These are phyloP conservation scores for Neria commutata DNA, from an alignment of 2,888 invertebrate genomes.

Conservation along the genomic window DNA sequence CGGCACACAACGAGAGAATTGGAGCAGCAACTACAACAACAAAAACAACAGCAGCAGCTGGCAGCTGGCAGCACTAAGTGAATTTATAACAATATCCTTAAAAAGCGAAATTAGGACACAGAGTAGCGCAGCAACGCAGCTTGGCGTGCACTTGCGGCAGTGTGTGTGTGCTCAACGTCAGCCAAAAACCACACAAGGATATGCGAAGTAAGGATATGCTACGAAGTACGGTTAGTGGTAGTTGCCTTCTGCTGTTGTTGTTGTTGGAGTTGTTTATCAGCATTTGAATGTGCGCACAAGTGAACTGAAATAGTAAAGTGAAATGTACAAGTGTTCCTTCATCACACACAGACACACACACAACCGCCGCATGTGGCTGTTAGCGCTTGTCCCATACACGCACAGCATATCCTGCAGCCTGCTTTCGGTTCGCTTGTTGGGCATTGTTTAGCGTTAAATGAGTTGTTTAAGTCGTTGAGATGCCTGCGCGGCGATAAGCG, in stretches of 20 bases:
- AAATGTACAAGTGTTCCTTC: no score
- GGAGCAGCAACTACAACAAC: background rate
- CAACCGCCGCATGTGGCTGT: no score
- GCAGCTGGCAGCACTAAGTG: background rate
- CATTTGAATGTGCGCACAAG: background rate
- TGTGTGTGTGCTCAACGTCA: no score
- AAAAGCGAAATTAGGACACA: slow-evolving; percentile 19
- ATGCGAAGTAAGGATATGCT: background rate
- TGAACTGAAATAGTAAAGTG: no score
- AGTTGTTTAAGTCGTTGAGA: slow-evolving; percentile 50
- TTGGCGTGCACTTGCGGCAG: background rate
- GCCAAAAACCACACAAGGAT: background rate
- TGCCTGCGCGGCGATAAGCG: slow-evolving; percentile 43
- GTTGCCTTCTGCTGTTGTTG: no score
- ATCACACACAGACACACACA: no score
- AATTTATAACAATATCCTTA: background rate
- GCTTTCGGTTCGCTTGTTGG: slow-evolving; percentile 9
- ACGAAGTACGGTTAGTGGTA: background rate
- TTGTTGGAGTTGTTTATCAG: slow-evolving; percentile 1
- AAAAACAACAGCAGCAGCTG: background rate
- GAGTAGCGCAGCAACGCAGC: slow-evolving; percentile 14
- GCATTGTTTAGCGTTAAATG: slow-evolving; percentile 47
- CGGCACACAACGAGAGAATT: background rate
- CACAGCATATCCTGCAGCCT: no score
- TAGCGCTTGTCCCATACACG: no score